Evolutionary conservation across 2,888 invertebrate genomes (phyloP), one percentile per base, ranked within the genome.

Genomic region (Mythimna lalbum): DNA sequence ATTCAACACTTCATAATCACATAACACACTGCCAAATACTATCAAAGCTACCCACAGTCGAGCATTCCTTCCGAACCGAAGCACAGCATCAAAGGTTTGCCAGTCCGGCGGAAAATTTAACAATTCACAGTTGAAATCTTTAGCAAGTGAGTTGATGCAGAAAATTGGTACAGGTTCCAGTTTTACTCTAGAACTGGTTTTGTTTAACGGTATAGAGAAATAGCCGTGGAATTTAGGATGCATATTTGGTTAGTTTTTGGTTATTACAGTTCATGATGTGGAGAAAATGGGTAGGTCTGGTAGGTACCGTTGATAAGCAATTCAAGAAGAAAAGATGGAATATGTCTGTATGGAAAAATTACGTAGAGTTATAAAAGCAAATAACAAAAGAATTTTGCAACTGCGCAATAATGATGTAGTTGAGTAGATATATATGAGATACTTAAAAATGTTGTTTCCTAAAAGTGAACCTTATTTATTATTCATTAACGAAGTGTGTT

Each of bases 41-140:
- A 59, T 55, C 39, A 19, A 70, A 63, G 12, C 55, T n/a, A 10
- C 36, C 63, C 52, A 21, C 14, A 49, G 50, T 61, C 27, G 52
- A 60, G 59, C 69, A 60, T 53, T 63, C 52, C 60, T 81, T 82
- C 83, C 73, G 43, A 52, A 7, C 69, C 57, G 66, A 27, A 53
- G 76, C 60, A 71, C 72, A 21, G 39, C 57, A 68, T 84, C 83
- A 83, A 84, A 83, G 76, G 63, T 33, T 43, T 39, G 2, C 63
- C 62, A 80, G 78, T 80, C 85, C 80, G 19, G 69, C 69, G 85
- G 80, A 84, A 84, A 83, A 80, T 81, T 84, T 75, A 76, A 81
- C 88, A 85, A 89, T 88, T 90, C 87, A 89, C 89, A 89, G 88
- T 89, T 89, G 86, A 88, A 89, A 90, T 90, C 88, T 90, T 87